Evolutionary conservation across 2,797 vertebrate genomes (phyloP).

Genomic region (Onychomys leucogaster): DNA sequence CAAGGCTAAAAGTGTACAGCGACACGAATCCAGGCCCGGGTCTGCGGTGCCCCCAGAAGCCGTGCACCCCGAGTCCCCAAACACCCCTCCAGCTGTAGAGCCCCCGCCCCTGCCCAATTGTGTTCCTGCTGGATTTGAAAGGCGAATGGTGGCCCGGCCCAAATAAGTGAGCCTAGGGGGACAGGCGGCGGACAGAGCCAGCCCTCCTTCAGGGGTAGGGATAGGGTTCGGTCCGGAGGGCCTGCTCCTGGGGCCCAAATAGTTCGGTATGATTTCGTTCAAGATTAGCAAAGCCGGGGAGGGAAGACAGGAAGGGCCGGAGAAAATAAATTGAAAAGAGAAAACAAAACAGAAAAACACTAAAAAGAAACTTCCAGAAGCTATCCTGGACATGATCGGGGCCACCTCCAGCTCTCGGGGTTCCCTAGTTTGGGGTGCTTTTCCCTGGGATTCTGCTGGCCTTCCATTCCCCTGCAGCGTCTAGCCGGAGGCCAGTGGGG

Average conservation of each 20-base stretch:
- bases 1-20: not conserved
- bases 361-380: not conserved
- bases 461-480: not conserved
- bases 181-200: conserved; percentile 36
- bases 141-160: not conserved
- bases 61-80: not conserved
- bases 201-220: not conserved
- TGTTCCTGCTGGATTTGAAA: not conserved
- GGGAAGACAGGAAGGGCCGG: not conserved
- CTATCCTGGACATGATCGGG: not conserved
- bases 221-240: not conserved
- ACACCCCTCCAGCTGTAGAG: not conserved
- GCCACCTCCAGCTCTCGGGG: not conserved
- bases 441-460: not conserved
- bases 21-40: not conserved
- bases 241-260: not conserved
- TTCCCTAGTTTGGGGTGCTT: not conserved
- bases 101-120: conserved; percentile 16
- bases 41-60: not conserved
- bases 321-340: not conserved
- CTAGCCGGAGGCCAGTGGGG: not conserved
- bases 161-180: conserved; percentile 17
- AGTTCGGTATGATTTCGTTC: conserved; percentile 50
- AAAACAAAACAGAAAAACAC: not conserved
- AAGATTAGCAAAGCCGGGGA: not conserved